Conservation (phyloP, 2,113 vertebrate genomes). For the Narcine bancroftii region DNA sequence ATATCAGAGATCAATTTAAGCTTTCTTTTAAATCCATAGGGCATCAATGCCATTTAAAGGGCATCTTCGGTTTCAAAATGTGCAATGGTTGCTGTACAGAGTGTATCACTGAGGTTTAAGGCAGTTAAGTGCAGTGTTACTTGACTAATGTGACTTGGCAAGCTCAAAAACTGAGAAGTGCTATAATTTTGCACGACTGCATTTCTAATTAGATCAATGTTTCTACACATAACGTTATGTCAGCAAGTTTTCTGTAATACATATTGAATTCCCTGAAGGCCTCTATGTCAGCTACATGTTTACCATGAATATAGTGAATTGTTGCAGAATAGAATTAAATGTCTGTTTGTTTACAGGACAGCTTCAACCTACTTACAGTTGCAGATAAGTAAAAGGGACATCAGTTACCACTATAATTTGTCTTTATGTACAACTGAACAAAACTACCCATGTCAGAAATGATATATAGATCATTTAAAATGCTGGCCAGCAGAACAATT, state of each 20-base stretch:
- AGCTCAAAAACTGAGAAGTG: background rate
- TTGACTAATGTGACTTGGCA: background rate
- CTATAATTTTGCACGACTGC: background rate
- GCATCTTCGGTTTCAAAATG: background rate
- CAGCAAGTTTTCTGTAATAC: background rate
- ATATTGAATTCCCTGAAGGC: background rate
- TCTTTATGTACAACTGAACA: background rate
- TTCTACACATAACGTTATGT: background rate
- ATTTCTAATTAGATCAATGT: constrained; percentile 8
- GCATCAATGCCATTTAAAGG: background rate
- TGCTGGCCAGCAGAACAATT: background rate
- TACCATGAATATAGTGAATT: background rate
- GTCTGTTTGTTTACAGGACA: background rate
- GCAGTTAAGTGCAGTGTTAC: background rate
- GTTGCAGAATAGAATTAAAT: background rate
- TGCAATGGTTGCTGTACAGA: background rate
- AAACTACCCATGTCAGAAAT: background rate
- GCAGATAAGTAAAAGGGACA: background rate
- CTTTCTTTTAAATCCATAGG: background rate
- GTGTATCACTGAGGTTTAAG: background rate
- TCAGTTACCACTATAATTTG: background rate
- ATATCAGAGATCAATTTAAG: background rate
- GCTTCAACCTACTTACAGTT: background rate
- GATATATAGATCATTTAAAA: constrained; percentile 19
- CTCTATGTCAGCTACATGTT: background rate